Evolutionary conservation across 2,797 vertebrate genomes (phyloP), one percentile per base, ranked within the genome.

Genomic region (Linurgus olivaceus): DNA sequence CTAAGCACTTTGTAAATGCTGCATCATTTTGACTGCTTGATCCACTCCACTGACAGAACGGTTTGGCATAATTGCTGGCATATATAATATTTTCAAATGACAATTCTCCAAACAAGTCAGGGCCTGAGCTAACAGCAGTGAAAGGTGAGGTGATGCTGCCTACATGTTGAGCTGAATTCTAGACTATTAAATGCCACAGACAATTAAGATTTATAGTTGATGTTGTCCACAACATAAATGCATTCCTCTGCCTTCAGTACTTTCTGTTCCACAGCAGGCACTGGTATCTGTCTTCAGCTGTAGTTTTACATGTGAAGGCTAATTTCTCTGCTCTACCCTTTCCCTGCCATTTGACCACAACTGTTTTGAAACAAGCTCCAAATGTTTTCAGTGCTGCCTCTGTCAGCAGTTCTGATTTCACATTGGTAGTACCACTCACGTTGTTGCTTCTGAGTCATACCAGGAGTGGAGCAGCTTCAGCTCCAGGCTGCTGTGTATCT

Each of bases 51-150:
- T 70, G 88, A 88, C 87, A 86, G 77, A 96, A 90, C 13, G 71
- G 40, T 91, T 88, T 48, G 91, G 85, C 37, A 37, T 93, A 94
- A 95, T 86, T 93, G 73, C 76, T 77, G 73, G 70, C 66, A 86
- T 90, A 95, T 54, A 86, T 93, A 88, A 94, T 91, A 72, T 91
- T 91, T 96, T 88, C 79, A 94, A 94, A 96, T 84, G 82, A 95
- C 94, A 95, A 10, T 58, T 88, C 82, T 72, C 85, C 79, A 90
- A 94, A 91, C 94, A 95, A 94, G 95, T 93, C 79, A 48, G 82
- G 80, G 79, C 94, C 61, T 96, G 94, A 96, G 61, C 70, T 93
- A 72, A 80, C 38, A 83, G 68, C 65, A 77, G 68, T 24, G 38
- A 65, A 91, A 79, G 42, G 52, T 83, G 35, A 91, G 77, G 52